phyloP scores from a whole-genome alignment of 2,113 vertebrate species.

The Rynchops niger region DNA sequence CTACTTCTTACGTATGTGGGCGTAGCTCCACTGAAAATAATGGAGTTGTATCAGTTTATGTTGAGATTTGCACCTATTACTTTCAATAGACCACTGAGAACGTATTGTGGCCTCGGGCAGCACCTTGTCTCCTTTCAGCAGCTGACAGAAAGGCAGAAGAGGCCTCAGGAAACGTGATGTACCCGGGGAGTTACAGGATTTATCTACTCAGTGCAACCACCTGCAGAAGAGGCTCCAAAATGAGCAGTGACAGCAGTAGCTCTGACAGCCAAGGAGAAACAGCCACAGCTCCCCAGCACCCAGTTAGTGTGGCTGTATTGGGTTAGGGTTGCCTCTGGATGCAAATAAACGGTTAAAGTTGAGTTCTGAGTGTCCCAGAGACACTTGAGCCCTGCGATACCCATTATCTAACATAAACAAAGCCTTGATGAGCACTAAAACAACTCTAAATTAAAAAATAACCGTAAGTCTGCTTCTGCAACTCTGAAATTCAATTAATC shows the following conservation, averaged over 20 bases:
- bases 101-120: accelerated
- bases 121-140: background rate
- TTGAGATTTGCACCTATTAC: background rate
- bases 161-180: background rate
- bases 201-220: accelerated
- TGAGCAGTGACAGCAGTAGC: background rate
- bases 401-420: background rate
- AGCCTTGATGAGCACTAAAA: background rate
- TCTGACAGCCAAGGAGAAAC: accelerated
- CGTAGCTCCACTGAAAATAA: background rate
- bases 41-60: background rate
- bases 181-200: background rate
- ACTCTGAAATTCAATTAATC: background rate
- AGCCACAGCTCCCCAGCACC: background rate
- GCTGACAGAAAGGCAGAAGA: background rate
- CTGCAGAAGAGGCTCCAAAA: background rate
- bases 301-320: accelerated
- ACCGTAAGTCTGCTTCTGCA: background rate
- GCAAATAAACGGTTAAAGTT: background rate
- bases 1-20: background rate
- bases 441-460: background rate
- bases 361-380: background rate
- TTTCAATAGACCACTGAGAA: background rate
- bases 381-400: background rate
- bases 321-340: background rate